A percentile compares a stretch with the other conserved stretches of the same genome.
phyloP scores from a whole-genome alignment of 2,797 vertebrate species.

The Sebastes taczanowskii region DNA sequence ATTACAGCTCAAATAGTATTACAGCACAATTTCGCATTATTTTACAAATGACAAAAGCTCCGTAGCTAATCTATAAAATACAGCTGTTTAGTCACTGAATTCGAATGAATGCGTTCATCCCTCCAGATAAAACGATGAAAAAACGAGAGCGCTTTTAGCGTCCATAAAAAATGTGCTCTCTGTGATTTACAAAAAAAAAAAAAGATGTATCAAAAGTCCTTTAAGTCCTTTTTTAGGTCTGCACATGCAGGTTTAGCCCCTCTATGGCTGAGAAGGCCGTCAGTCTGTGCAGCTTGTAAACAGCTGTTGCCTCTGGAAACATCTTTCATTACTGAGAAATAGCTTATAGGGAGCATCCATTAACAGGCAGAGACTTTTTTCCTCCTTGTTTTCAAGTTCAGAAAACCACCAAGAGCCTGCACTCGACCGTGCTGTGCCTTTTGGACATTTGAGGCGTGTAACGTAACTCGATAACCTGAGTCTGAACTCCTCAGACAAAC shows the following conservation, averaged over 20 bases:
- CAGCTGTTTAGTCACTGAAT: slow-evolving; percentile 73
- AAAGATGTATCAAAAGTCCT: slow-evolving; percentile 61
- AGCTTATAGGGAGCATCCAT: slow-evolving; percentile 57
- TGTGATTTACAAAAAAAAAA: slow-evolving; percentile 53
- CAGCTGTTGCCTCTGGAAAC: slow-evolving; percentile 19
- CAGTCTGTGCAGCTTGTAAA: slow-evolving; percentile 3
- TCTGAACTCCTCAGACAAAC: slow-evolving; percentile 21
- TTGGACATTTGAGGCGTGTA: slow-evolving; percentile 10
- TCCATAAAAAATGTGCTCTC: slow-evolving; percentile 69
- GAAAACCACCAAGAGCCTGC: slow-evolving; percentile 1
- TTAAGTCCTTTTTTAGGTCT: slow-evolving; percentile 38
- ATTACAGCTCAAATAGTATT: slow-evolving; percentile 66
- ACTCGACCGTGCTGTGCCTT: slow-evolving; percentile 7
- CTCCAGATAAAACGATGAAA: slow-evolving; percentile 45
- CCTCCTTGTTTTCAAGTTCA: slow-evolving; percentile 26
- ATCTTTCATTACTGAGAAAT: slow-evolving; percentile 52
- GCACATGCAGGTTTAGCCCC: slow-evolving; percentile 25
- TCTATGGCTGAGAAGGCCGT: slow-evolving; percentile 38
- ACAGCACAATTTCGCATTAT: slow-evolving; percentile 64
- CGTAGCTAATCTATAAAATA: slow-evolving; percentile 80
- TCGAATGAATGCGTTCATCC: slow-evolving; percentile 49
- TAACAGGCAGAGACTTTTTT: slow-evolving; percentile 6
- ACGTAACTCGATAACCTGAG: slow-evolving; percentile 37
- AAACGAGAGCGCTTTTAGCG: slow-evolving; percentile 46
- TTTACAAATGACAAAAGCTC: slow-evolving; percentile 70